These are phyloP conservation scores for Python bivittatus DNA, from an alignment of 2,113 vertebrate species.

Conservation along the genomic window DNA sequence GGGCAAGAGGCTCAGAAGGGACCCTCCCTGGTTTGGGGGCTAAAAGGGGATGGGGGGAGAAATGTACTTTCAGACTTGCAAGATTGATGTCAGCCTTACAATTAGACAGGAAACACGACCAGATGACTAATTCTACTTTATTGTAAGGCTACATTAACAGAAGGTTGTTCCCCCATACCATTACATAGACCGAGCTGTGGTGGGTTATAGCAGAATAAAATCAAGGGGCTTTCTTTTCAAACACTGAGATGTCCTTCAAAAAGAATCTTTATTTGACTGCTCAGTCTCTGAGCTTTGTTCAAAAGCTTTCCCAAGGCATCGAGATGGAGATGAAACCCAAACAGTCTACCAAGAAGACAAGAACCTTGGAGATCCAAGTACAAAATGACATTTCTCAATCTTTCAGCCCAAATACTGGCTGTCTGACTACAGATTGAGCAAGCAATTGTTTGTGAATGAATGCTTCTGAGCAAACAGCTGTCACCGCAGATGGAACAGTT, in stretches of 20 bases:
- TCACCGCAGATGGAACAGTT: constrained; percentile 39
- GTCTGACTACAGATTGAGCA: constrained; percentile 38
- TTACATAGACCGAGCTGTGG: no score
- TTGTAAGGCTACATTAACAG: no score
- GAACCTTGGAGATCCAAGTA: constrained; percentile 1
- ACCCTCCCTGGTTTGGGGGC: no score
- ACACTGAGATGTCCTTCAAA: background rate
- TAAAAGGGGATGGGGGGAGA: no score
- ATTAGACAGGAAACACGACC: no score
- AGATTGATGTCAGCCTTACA: no score
- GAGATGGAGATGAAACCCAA: background rate
- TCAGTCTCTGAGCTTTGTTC: background rate
- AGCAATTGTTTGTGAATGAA: constrained; percentile 48
- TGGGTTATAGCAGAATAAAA: background rate
- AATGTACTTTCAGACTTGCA: no score
- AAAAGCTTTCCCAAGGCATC: background rate
- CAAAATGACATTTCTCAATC: constrained; percentile 36
- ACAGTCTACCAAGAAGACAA: background rate
- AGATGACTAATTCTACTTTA: no score
- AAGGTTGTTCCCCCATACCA: no score
- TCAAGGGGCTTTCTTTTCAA: background rate
- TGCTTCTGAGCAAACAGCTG: constrained; percentile 39
- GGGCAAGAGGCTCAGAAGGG: no score
- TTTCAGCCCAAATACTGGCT: constrained; percentile 24
- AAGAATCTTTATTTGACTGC: no score